phyloP scores from a whole-genome alignment of 2,797 vertebrate genomes.

The Synanceia verrucosa region DNA sequence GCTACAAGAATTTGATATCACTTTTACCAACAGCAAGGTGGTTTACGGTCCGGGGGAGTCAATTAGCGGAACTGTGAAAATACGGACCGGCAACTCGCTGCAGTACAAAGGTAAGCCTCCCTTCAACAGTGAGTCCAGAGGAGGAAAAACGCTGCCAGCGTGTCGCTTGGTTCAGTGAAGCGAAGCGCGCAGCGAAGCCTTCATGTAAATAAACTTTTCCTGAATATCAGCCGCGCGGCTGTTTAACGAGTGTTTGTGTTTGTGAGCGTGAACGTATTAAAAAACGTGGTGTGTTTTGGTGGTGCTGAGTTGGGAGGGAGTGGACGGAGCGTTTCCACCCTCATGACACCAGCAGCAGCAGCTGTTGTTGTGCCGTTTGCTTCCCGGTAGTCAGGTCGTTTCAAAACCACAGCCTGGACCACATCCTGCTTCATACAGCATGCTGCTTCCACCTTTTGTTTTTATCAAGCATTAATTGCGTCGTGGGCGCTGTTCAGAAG shows the following conservation, averaged over 20 bases:
- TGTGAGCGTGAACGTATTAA: not conserved
- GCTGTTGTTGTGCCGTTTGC: not conserved
- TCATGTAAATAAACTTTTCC: conserved; percentile 53
- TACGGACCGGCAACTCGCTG: conserved; percentile 73
- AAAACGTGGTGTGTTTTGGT: not conserved
- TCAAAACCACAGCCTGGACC: conserved; percentile 23
- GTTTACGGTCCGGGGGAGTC: conserved; percentile 85
- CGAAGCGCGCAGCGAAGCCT: conserved; percentile 3
- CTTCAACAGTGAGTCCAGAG: not conserved
- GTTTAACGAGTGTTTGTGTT: not conserved
- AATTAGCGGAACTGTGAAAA: conserved; percentile 78
- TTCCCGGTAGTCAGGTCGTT: not conserved
- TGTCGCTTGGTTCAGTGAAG: not conserved
- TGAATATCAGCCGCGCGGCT: not conserved
- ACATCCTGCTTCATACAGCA: conserved; percentile 30
- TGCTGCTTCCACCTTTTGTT: conserved; percentile 31
- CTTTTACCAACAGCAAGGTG: conserved; percentile 84
- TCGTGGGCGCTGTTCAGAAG: not conserved
- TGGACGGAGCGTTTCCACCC: conserved; percentile 28
- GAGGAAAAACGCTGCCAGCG: not conserved
- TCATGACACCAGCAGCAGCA: not conserved
- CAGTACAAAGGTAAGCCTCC: conserved; percentile 81
- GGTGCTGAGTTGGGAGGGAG: conserved; percentile 10
- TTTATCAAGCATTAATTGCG: too few relatives aligned
- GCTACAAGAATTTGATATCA: conserved; percentile 84